Evolutionary conservation across 2,888 invertebrate species (phyloP).

Genomic region (Agrilus mali): DNA sequence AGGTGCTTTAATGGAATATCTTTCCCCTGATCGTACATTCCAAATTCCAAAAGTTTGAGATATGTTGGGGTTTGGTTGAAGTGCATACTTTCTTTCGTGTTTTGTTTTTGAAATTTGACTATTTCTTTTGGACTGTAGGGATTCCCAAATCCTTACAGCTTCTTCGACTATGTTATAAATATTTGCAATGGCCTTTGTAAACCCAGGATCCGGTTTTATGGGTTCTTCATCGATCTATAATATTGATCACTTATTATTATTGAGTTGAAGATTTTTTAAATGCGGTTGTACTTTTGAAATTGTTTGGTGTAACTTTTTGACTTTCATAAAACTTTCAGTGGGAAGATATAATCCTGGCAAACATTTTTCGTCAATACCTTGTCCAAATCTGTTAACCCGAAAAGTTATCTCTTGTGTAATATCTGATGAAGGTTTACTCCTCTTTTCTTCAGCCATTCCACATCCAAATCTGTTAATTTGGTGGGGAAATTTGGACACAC

Average conservation of each 20-base stretch:
- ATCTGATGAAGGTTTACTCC: neutral
- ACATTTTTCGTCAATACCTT: constrained; percentile 37
- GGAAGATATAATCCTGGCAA: constrained; percentile 32
- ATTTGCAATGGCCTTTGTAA: neutral
- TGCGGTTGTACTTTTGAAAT: constrained; percentile 13
- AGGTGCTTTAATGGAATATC: constrained; percentile 32
- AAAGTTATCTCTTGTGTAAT: constrained; percentile 61
- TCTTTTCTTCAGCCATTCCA: neutral
- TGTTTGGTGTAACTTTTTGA: constrained; percentile 9
- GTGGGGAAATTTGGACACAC: no score
- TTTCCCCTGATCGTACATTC: constrained; percentile 34
- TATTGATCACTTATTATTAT: neutral
- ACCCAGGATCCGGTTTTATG: no score
- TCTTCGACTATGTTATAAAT: constrained; percentile 21
- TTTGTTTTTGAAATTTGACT: constrained; percentile 8
- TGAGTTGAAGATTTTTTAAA: no score
- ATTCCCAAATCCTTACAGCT: constrained; percentile 26
- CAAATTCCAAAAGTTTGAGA: constrained; percentile 38
- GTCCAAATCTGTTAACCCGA: constrained; percentile 34
- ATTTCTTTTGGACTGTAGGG: constrained; percentile 15
- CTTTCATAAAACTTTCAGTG: constrained; percentile 20
- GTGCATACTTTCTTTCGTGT: constrained; percentile 35
- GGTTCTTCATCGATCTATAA: no score
- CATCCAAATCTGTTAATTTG: neutral
- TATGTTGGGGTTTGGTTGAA: constrained; percentile 36